A percentile compares a stretch with the other conserved stretches of the same genome.
Conservation (phyloP, 2,113 vertebrate species). For the Leptosomus discolor region DNA sequence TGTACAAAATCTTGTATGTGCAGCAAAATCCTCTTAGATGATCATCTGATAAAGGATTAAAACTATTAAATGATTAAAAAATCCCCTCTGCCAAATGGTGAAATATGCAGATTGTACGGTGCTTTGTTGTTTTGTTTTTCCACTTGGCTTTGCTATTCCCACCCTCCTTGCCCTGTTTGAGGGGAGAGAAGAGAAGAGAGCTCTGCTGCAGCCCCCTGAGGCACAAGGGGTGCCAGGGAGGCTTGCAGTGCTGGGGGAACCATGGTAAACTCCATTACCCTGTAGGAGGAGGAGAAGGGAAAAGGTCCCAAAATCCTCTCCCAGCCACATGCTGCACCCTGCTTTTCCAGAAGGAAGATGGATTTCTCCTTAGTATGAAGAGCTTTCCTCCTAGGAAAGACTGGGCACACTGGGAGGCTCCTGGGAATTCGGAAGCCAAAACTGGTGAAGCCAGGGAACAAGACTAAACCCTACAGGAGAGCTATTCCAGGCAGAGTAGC, state of each 20-base stretch:
- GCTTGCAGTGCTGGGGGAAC: not conserved
- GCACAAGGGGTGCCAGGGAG: not conserved
- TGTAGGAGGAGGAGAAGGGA: not conserved
- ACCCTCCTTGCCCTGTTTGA: not conserved
- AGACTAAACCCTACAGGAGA: not conserved
- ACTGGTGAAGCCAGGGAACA: not conserved
- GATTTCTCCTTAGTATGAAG: not conserved
- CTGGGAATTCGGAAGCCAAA: not conserved
- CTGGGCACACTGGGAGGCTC: not conserved
- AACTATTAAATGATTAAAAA: conserved; percentile 57
- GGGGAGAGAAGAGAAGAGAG: not conserved
- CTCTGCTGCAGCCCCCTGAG: not conserved
- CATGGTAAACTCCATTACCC: not conserved
- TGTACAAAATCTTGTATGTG: conserved; percentile 36
- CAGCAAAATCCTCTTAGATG: conserved; percentile 47
- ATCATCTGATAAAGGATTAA: conserved; percentile 41
- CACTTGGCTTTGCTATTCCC: not conserved
- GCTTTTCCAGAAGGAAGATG: not conserved
- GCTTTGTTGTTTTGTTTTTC: conserved; percentile 26
- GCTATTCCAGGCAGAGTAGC: not conserved
- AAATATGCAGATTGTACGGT: conserved; percentile 22
- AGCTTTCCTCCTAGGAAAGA: not conserved
- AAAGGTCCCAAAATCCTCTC: not conserved
- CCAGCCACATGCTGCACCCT: not conserved
- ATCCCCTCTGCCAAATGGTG: not conserved